phyloP scores from a whole-genome alignment of 2,888 invertebrate species.

The Pseudoips prasinana region DNA sequence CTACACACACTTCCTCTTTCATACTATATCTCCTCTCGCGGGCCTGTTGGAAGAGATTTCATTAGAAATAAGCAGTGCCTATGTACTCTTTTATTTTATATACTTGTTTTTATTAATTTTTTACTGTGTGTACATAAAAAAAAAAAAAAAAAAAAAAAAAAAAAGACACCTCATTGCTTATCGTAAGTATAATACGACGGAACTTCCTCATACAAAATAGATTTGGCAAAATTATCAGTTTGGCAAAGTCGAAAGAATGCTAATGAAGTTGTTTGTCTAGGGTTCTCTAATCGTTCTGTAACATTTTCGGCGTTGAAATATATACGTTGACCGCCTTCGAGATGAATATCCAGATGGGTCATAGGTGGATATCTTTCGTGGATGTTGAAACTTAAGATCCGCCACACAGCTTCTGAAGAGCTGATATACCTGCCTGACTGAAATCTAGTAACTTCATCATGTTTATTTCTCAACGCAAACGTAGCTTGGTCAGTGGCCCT shows the following conservation, averaged over 20 bases:
- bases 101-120: no score
- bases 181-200: no score
- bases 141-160: no score
- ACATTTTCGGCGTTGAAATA: slow-evolving; percentile 19
- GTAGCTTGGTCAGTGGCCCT: slow-evolving; percentile 9
- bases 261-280: slow-evolving; percentile 27
- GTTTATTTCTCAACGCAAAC: slow-evolving; percentile 1
- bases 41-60: no score
- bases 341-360: slow-evolving; percentile 15
- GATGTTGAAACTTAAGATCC: slow-evolving; percentile 5
- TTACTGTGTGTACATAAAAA: no score
- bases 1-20: no score
- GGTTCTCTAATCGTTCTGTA: slow-evolving; percentile 12
- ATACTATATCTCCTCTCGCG: no score
- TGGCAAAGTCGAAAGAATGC: slow-evolving; percentile 1
- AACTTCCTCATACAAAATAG: slow-evolving; percentile 1
- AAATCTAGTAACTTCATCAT: no score
- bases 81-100: no score
- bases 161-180: slow-evolving; percentile 5
- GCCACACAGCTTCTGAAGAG: no score
- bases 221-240: slow-evolving; percentile 1
- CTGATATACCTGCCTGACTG: no score
- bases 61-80: no score
- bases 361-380: slow-evolving; percentile 2
- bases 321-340: slow-evolving; percentile 19